Evolutionary conservation across 1,140 invertebrate genomes (phyloP).

Genomic region (Brachionus manjavacas): DNA sequence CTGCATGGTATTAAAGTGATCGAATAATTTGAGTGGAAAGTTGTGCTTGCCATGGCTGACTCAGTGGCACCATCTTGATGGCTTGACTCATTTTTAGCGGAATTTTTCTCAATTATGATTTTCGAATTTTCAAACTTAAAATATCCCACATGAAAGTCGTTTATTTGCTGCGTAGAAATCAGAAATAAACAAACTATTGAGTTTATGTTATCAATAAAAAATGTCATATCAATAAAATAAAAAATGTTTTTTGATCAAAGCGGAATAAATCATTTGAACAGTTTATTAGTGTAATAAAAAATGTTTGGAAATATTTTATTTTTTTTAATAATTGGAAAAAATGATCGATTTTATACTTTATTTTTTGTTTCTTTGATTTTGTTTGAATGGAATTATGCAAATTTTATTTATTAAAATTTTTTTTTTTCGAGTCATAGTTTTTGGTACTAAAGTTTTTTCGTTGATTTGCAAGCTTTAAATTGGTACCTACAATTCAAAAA

Average conservation of each 20-base stretch:
- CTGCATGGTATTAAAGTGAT: neutral
- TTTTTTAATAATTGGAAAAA: neutral
- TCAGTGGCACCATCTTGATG: neutral
- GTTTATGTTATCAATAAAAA: neutral
- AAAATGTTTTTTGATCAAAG: neutral
- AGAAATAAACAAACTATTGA: neutral
- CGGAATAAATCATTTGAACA: neutral
- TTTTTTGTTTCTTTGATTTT: neutral
- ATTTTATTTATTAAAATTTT: slow-evolving; percentile 3
- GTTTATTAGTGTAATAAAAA: neutral
- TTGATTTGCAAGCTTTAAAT: neutral
- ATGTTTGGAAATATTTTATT: neutral
- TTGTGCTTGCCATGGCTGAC: neutral
- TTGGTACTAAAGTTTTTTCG: neutral
- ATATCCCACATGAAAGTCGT: neutral
- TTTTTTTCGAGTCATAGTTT: neutral
- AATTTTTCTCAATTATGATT: neutral
- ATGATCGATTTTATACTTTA: slow-evolving; percentile 17
- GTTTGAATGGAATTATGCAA: neutral
- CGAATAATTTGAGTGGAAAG: neutral
- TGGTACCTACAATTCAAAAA: neutral
- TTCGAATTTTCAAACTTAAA: neutral
- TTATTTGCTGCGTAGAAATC: neutral
- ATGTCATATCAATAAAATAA: neutral
- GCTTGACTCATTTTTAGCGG: neutral